phyloP scores from a whole-genome alignment of 2,888 invertebrate genomes.

The Rapana venosa region DNA sequence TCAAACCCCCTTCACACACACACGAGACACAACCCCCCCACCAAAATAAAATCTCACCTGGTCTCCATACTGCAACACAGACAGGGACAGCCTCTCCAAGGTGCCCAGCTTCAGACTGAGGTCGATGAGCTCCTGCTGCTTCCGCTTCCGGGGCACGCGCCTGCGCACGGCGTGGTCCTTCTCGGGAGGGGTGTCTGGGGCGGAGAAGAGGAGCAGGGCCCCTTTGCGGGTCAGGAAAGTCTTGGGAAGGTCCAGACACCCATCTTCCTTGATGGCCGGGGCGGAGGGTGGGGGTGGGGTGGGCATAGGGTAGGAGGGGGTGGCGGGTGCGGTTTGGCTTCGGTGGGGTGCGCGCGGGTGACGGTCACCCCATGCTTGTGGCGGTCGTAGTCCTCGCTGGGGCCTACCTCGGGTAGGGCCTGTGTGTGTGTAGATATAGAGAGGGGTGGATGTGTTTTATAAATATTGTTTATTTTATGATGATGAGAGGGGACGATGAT shows the following conservation, averaged over 20 bases:
- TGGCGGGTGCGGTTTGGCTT: slow-evolving; percentile 43
- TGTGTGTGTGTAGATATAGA: background rate
- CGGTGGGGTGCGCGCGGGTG: slow-evolving; percentile 46
- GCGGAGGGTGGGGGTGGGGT: slow-evolving; percentile 41
- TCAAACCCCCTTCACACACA: too few relatives aligned
- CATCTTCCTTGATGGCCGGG: slow-evolving; percentile 51
- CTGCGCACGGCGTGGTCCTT: slow-evolving; percentile 26
- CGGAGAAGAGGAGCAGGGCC: slow-evolving; percentile 70
- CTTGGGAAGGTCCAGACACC: slow-evolving; percentile 66
- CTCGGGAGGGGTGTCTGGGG: slow-evolving; percentile 53
- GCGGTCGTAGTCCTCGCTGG: slow-evolving; percentile 10
- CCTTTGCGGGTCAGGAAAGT: slow-evolving; percentile 73
- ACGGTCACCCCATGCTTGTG: slow-evolving; percentile 73
- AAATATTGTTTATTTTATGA: too few relatives aligned
- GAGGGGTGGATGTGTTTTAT: too few relatives aligned
- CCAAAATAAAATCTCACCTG: slow-evolving; percentile 55
- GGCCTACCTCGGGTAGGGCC: slow-evolving; percentile 32
- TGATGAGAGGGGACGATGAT: too few relatives aligned
- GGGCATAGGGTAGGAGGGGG: slow-evolving; percentile 40
- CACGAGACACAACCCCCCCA: background rate
- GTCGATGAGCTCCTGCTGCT: slow-evolving; percentile 62
- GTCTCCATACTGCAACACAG: slow-evolving; percentile 72
- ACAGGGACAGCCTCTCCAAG: slow-evolving; percentile 66
- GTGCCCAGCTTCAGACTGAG: slow-evolving; percentile 68
- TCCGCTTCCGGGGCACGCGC: slow-evolving; percentile 38